Conservation (phyloP, 2,888 invertebrate species). For the Didymodactylos carnosus region DNA sequence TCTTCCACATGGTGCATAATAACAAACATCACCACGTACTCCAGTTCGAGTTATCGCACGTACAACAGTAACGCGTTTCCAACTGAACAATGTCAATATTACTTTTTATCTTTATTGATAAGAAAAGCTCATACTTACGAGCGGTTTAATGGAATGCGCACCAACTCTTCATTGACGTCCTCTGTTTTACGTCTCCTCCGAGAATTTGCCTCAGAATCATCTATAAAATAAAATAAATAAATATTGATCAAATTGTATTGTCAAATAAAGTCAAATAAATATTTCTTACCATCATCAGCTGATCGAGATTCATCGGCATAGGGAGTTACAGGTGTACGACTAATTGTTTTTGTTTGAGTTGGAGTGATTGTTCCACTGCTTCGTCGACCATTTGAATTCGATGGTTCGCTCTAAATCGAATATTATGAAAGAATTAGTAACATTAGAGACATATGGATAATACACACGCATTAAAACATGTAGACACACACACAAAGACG, state of each 20-base stretch:
- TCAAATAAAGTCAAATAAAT: not conserved
- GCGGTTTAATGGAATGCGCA: not conserved
- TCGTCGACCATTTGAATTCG: not conserved
- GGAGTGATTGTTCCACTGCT: not conserved
- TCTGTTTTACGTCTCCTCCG: not conserved
- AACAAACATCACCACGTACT: slow-evolving; percentile 75
- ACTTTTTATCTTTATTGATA: not conserved
- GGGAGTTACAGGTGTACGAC: not conserved
- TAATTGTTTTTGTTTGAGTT: not conserved
- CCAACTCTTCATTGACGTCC: not conserved
- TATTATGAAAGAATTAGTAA: too few species aligned
- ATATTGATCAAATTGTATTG: not conserved
- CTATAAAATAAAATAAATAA: not conserved
- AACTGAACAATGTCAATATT: not conserved
- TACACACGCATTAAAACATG: too few species aligned
- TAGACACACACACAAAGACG: too few species aligned
- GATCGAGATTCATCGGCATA: not conserved
- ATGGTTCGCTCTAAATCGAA: not conserved
- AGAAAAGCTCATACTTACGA: not conserved
- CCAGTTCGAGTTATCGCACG: slow-evolving; percentile 35
- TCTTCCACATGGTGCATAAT: slow-evolving; percentile 50
- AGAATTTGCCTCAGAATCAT: not conserved
- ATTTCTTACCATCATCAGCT: not conserved
- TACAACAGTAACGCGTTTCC: slow-evolving; percentile 5
- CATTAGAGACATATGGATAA: too few species aligned